Percentiles rank a stretch among this genome's conserved stretches.
phyloP scores from a whole-genome alignment of 2,113 vertebrate genomes.

The Tragelaphus strepsiceros region DNA sequence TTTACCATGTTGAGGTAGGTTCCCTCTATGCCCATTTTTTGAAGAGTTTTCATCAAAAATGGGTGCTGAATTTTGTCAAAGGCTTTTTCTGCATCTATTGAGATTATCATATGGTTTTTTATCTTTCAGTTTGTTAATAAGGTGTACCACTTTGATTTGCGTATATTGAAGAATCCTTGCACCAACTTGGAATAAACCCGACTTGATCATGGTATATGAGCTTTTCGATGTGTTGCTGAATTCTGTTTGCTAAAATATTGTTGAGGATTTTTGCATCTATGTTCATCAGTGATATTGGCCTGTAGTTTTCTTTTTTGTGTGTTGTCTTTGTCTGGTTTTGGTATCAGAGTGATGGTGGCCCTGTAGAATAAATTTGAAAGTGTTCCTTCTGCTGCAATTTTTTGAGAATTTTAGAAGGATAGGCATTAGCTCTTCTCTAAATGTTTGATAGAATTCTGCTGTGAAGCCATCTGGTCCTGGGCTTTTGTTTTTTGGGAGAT shows the following conservation, averaged over 20 bases:
- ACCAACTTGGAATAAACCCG: not conserved
- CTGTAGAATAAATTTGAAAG: not conserved
- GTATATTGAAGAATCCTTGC: not conserved
- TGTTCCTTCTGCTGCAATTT: not conserved
- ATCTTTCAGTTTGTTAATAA: not conserved
- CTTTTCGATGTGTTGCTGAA: not conserved
- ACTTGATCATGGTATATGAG: not conserved
- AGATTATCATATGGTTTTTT: not conserved
- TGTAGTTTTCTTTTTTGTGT: not conserved
- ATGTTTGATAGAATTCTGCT: not conserved
- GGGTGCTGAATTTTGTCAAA: not conserved
- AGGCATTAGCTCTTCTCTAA: not conserved
- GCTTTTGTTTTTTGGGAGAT: not conserved
- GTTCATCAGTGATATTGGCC: not conserved
- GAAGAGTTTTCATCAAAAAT: not conserved
- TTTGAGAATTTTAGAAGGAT: not conserved
- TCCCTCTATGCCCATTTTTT: not conserved
- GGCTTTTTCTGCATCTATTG: not conserved
- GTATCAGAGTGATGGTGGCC: not conserved
- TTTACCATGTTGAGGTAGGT: not conserved
- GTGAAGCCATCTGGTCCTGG: too few species aligned
- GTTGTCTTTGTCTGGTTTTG: not conserved
- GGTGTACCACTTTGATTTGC: not conserved
- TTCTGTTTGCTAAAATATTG: not conserved
- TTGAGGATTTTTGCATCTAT: not conserved